Percentiles rank a stretch among this genome's conserved stretches.
These are phyloP conservation scores for Cataglyphis altisquamis DNA, from an alignment of 2,888 invertebrate genomes.

Conservation along the genomic window DNA sequence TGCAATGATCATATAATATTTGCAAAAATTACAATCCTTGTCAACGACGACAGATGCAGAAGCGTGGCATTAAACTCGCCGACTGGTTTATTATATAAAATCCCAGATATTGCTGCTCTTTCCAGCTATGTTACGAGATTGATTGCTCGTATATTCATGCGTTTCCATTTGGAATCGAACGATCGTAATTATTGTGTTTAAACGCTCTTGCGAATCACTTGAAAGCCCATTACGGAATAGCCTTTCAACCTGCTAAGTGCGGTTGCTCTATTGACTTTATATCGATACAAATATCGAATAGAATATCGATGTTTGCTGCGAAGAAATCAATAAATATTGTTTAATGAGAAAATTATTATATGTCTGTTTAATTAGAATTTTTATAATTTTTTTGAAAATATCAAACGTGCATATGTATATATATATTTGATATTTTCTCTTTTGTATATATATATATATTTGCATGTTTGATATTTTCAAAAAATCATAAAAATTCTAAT, in stretches of 20 bases:
- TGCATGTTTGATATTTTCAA: no score
- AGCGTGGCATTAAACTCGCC: conserved; percentile 36
- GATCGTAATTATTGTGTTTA: conserved; percentile 27
- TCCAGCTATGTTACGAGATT: conserved; percentile 49
- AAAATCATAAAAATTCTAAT: no score
- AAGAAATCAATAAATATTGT: conserved; percentile 17
- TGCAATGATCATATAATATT: conserved; percentile 31
- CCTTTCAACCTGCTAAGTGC: background rate
- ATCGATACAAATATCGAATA: conserved; percentile 29
- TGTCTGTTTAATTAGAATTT: background rate
- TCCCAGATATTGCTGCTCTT: conserved; percentile 58
- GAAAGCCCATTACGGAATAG: conserved; percentile 33
- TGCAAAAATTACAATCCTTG: conserved; percentile 40
- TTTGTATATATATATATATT: no score
- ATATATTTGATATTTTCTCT: no score
- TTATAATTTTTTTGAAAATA: background rate
- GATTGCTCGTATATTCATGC: conserved; percentile 28
- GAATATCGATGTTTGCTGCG: background rate
- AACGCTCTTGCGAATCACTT: conserved; percentile 40
- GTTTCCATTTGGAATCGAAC: conserved; percentile 35
- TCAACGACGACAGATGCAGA: conserved; percentile 41
- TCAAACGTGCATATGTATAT: background rate
- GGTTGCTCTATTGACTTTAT: conserved; percentile 20
- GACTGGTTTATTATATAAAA: conserved; percentile 69
- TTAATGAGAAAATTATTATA: background rate